phyloP scores from a whole-genome alignment of 2,888 invertebrate genomes.

The Drosophila melanosoma region DNA sequence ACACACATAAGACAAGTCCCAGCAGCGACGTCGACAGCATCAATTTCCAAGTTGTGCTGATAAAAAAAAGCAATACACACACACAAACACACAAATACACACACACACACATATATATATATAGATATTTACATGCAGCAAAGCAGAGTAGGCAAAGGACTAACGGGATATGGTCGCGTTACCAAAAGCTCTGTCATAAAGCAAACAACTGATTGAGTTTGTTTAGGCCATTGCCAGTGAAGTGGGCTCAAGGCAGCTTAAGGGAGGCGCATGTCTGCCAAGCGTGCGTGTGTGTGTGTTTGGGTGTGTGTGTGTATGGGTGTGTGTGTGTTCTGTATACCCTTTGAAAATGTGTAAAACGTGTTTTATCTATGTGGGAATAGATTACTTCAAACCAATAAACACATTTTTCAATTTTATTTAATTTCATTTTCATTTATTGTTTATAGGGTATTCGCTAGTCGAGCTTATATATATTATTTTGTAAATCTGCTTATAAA shows the following conservation, averaged over 20 bases:
- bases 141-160: constrained; percentile 45
- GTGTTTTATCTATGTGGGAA: background rate
- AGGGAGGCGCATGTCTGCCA: background rate
- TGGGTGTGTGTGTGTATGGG: background rate
- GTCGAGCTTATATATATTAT: background rate
- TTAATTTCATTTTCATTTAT: background rate
- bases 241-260: constrained; percentile 11
- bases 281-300: constrained; percentile 10
- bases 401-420: background rate
- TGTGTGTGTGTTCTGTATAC: constrained; percentile 5
- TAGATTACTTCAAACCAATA: background rate
- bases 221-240: constrained; percentile 61
- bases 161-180: constrained; percentile 52
- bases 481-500: background rate
- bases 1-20: constrained; percentile 31
- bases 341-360: background rate
- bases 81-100: constrained; percentile 21
- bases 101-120: background rate
- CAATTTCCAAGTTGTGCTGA: constrained; percentile 57
- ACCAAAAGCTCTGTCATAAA: constrained; percentile 61
- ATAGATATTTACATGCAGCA: background rate
- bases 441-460: background rate
- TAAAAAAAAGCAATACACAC: constrained; percentile 33
- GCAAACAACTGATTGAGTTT: constrained; percentile 72
- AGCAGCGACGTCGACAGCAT: constrained; percentile 52